Conservation (phyloP, 2,888 invertebrate genomes). For the Iselma pallidipennis region DNA sequence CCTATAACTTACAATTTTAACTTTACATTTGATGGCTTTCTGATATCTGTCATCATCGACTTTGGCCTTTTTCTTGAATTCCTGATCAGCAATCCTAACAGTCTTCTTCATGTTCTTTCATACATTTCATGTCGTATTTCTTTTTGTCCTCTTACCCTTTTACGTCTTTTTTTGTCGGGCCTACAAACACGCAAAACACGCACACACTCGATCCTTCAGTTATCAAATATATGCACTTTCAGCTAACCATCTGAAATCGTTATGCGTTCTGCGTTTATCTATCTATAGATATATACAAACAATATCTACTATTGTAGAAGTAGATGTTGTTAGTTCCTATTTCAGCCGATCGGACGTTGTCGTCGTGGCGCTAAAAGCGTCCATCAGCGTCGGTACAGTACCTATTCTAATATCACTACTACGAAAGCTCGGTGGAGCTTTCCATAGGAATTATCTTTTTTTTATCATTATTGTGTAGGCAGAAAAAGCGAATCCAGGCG, state of each 20-base stretch:
- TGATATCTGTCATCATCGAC: conserved; percentile 36
- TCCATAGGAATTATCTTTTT: too few species aligned
- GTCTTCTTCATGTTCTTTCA: conserved; percentile 28
- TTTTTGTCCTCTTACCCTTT: too few species aligned
- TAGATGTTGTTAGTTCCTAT: conserved; percentile 15
- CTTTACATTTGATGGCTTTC: conserved; percentile 43
- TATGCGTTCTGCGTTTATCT: neutral
- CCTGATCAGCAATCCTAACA: conserved; percentile 20
- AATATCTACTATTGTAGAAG: neutral
- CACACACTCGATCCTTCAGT: neutral
- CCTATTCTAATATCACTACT: too few species aligned
- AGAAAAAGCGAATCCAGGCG: too few species aligned
- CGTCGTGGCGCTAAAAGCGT: conserved; percentile 20
- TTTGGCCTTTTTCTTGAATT: conserved; percentile 3
- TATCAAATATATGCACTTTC: neutral
- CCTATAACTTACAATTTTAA: conserved; percentile 48
- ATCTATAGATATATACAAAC: neutral
- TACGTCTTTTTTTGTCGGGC: too few species aligned
- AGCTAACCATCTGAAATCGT: conserved; percentile 22
- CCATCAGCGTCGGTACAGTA: conserved; percentile 11
- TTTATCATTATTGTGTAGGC: too few species aligned
- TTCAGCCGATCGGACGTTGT: conserved; percentile 13
- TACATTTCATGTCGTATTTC: neutral
- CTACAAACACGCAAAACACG: neutral
- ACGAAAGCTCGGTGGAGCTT: neutral